Base-by-base conservation (phyloP, 1,140 invertebrate species). In the Tetramorium simillimum region DNA sequence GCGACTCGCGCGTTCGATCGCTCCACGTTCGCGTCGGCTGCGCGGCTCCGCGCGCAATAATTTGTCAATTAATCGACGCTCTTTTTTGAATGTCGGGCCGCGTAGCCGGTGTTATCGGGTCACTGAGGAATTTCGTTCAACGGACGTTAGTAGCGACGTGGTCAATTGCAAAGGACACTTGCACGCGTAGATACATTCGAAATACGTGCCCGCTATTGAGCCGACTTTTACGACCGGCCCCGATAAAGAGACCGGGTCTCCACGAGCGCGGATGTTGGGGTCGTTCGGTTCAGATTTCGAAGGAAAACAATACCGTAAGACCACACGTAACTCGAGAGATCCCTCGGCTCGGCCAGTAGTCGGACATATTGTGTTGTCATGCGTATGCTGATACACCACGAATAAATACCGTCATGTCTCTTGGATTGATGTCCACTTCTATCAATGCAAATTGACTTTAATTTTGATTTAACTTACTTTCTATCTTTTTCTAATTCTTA, bases 161-260 rank as follows among this genome's bases (percentile, higher is more conserved):
- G 18, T 24, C n/a, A n/a, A 33, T 53, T n/a, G 62, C 2, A 24
- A 14, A 5, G 4, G 18, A 18, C 2, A 28, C 5, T 43, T 12
- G 4, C 40, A 62, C 21, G 58, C 43, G 24, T 63, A 63, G 62
- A 63, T n/a, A 28, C 4, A 37, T 43, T 16, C 18, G 56, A 60
- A 28, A 67, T 49, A 51, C 5, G 60, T 40, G 56, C 21, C 37
- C 37, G 3, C 43, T n/a, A n/a, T 56, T 62, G 21, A 62, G 40
- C 24, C 14, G 33, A 51, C 10, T 69, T 40, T 80, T 16, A 16
- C 18, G 18, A 46, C 3, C 21, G 33, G 1, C 21, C 53, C 62
- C 14, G 76, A 78, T 78, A 67, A 65, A 37, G 43, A 24, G 40
- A 49, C 3, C 63, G 58, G 16, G 51, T 9, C 33, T 81, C 24